Conservation (phyloP, 2,113 vertebrate genomes). For the Strix aluco region DNA sequence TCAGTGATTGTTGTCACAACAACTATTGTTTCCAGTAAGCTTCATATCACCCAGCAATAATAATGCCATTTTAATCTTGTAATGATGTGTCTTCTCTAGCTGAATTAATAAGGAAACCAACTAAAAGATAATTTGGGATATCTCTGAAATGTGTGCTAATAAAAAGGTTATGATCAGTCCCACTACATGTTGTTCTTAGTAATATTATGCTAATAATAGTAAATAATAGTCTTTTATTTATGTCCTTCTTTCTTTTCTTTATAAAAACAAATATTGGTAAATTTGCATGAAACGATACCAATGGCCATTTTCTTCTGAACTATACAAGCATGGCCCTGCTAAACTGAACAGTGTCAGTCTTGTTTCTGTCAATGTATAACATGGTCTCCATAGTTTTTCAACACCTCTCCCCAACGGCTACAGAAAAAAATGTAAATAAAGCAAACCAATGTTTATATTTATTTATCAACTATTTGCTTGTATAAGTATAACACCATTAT, state of each 20-base stretch:
- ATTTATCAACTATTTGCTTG: not conserved
- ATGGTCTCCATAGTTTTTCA: not conserved
- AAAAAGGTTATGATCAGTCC: constrained; percentile 34
- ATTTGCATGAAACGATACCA: not conserved
- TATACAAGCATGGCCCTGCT: not conserved
- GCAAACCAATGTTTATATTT: not conserved
- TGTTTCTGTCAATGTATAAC: not conserved
- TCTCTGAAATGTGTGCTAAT: constrained; percentile 46
- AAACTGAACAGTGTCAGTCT: not conserved
- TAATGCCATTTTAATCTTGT: constrained; percentile 65
- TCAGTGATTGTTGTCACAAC: constrained; percentile 68
- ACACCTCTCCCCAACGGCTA: not conserved
- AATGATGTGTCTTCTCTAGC: constrained; percentile 49
- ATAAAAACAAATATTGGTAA: not conserved
- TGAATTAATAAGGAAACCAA: constrained; percentile 66
- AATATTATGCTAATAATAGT: constrained; percentile 46
- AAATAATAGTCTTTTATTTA: constrained; percentile 46
- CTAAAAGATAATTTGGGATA: constrained; percentile 60
- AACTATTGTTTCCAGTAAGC: constrained; percentile 63
- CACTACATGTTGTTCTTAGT: not conserved
- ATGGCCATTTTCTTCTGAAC: not conserved
- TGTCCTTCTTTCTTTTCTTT: not conserved
- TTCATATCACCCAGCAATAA: constrained; percentile 62
- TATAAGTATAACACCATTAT: not conserved
- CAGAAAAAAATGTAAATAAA: not conserved